phyloP scores from a whole-genome alignment of 1,140 invertebrate species.

The Mamestra configurata region DNA sequence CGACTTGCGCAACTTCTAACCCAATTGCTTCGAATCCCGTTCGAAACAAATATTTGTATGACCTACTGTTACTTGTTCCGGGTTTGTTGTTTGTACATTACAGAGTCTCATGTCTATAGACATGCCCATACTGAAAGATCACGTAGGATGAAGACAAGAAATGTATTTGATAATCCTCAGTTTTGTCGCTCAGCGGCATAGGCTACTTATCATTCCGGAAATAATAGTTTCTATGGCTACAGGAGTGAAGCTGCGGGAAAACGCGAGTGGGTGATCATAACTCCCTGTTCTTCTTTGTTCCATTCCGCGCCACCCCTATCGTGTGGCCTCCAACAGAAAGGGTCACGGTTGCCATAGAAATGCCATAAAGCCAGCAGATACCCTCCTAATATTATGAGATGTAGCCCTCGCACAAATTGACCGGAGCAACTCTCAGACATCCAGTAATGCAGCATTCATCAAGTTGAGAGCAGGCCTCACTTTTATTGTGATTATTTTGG shows the following conservation, averaged over 20 bases:
- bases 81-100: background rate
- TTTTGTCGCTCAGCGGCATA: no score
- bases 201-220: no score
- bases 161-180: background rate
- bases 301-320: background rate
- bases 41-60: constrained; percentile 32
- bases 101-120: background rate
- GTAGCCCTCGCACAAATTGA: constrained; percentile 30
- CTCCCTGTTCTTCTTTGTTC: background rate
- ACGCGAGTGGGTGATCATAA: no score
- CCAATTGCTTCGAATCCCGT: background rate
- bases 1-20: background rate
- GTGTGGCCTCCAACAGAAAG: background rate
- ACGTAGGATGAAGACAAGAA: background rate
- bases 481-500: constrained; percentile 44
- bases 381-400: constrained; percentile 35
- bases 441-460: constrained; percentile 36
- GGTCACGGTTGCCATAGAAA: constrained; percentile 42
- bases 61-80: constrained; percentile 16
- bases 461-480: constrained; percentile 23
- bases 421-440: constrained; percentile 7
- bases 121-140: background rate
- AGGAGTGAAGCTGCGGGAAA: no score
- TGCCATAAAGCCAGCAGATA: constrained; percentile 31
- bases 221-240: no score